Evolutionary conservation across 2,113 vertebrate genomes (phyloP).

Genomic region (Taxidea taxus): DNA sequence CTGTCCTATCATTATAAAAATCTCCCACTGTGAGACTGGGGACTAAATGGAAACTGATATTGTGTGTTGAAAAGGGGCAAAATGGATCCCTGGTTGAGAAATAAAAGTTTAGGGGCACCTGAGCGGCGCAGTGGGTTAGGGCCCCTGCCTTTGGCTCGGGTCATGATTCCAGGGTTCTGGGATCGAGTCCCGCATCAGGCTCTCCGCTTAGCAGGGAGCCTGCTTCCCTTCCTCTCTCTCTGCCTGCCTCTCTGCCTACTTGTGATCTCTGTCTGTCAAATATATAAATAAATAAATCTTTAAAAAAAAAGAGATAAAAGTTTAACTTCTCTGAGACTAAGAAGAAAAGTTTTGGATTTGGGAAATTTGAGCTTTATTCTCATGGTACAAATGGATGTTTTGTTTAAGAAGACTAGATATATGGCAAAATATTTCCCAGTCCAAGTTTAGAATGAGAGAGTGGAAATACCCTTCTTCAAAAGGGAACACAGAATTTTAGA

Average conservation of each 20-base stretch:
- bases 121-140: no score
- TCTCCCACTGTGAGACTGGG: no score
- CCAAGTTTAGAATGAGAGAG: neutral
- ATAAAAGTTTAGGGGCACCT: neutral
- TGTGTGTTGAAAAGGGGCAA: neutral
- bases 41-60: neutral
- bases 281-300: no score
- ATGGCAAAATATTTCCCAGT: neutral
- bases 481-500: neutral
- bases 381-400: neutral
- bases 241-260: no score
- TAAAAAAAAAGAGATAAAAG: neutral
- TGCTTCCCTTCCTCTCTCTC: no score
- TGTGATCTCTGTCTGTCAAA: no score
- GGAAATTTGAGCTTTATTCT: neutral
- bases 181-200: no score
- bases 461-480: neutral
- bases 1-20: neutral
- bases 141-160: no score
- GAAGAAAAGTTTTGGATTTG: neutral
- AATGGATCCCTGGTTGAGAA: neutral
- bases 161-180: no score
- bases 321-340: neutral
- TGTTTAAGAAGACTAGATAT: neutral
- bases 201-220: no score